Base-by-base conservation (phyloP, 2,113 vertebrate species). In the Nymphicus hollandicus region DNA sequence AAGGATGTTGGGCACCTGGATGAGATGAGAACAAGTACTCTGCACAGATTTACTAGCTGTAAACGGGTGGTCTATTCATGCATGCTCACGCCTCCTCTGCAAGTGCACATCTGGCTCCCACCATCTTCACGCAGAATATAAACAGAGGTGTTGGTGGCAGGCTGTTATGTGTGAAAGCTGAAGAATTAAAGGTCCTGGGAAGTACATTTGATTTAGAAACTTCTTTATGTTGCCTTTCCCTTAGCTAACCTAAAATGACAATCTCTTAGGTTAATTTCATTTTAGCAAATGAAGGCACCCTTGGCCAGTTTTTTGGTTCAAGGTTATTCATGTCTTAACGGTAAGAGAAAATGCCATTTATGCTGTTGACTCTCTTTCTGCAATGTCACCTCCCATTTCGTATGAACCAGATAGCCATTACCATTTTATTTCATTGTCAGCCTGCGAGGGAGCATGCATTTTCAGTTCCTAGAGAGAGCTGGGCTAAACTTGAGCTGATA, bases 71-170 rank as follows among this genome's bases (percentile, higher is more conserved):
- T 69, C 16, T 60, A 0, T 68, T 63, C 17, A 5, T 19, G 46
- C 13, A 39, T 79, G 53, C 55, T 90, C 14, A 5, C 12, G 31
- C 37, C 37, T 85, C 8, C 25, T 55, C 28, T 63, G 22, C 22
- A 13, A 2, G 0, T 0, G 0, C 11, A 27, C 31, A 50, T 71
- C 69, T 83, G 87, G 20, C 17, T 88, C 77, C 39, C 43, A 2
- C 33, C 8, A 8, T 47, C 52, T 87, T 73, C 23, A 56, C 1
- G 5, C 19, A 70, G 29, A 80, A 37, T 19, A 7, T 41, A 64
- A 68, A 17, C 9, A 10, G 33, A 61, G 24, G 25, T 49, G 18
- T 35, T 60, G 37, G 31, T 46, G 46, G 9, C 82, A 53, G 58
- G 12, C 27, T 77, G 37, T 65, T 81, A 22, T 9, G 1, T 19